Evolutionary conservation across 2,888 invertebrate genomes (phyloP).

Genomic region (Clanis bilineata): DNA sequence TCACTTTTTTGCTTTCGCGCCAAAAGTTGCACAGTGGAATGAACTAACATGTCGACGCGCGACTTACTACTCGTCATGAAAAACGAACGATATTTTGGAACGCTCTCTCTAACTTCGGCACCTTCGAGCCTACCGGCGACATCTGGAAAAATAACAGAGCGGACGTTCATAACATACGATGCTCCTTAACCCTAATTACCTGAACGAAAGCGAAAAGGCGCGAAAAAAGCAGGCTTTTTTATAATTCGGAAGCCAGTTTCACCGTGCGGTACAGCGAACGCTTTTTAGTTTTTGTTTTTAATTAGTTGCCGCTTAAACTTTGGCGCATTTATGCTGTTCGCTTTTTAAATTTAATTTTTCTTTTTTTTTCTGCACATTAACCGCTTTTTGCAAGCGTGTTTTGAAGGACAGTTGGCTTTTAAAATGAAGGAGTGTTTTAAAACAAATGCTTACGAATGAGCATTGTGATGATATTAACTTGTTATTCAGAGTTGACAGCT

Average conservation of each 20-base stretch:
- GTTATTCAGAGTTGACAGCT: not conserved
- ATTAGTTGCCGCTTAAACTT: slow-evolving; percentile 74
- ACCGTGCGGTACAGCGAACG: slow-evolving; percentile 55
- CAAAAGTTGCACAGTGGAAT: slow-evolving; percentile 15
- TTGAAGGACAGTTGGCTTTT: slow-evolving; percentile 30
- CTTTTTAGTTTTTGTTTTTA: slow-evolving; percentile 69
- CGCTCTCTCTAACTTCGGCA: not conserved
- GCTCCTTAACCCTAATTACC: slow-evolving; percentile 72
- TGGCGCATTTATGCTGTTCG: slow-evolving; percentile 57
- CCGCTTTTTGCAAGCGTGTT: slow-evolving; percentile 22
- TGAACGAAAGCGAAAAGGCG: slow-evolving; percentile 66
- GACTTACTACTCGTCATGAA: not conserved
- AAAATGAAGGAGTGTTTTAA: slow-evolving; percentile 9
- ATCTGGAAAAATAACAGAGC: not conserved
- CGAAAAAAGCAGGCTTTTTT: slow-evolving; percentile 56
- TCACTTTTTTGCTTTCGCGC: slow-evolving; percentile 9
- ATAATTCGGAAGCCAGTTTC: slow-evolving; percentile 64
- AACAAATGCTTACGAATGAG: slow-evolving; percentile 1
- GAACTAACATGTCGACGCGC: slow-evolving; percentile 15
- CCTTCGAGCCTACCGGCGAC: not conserved
- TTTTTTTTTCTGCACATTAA: slow-evolving; percentile 33
- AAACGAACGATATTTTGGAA: slow-evolving; percentile 6
- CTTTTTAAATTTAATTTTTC: slow-evolving; percentile 46
- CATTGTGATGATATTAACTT: not conserved
- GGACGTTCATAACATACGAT: slow-evolving; percentile 45